These are phyloP conservation scores for Drosophila prostipennis DNA, from an alignment of 2,888 invertebrate species.

Conservation along the genomic window DNA sequence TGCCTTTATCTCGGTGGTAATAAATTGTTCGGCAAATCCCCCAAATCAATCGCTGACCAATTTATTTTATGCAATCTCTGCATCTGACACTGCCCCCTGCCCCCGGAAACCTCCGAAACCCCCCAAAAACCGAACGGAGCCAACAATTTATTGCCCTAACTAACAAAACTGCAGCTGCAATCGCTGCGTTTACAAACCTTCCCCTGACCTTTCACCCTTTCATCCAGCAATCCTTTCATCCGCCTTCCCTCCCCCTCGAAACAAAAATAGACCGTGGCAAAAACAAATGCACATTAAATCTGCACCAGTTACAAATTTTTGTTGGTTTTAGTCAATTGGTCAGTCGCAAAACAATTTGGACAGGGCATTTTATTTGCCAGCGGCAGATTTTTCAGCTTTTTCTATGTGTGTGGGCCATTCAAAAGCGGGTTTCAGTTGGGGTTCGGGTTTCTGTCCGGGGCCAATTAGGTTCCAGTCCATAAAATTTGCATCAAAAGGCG, in stretches of 20 bases:
- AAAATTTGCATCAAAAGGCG: constrained; percentile 61
- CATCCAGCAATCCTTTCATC: no score
- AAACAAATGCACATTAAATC: constrained; percentile 65
- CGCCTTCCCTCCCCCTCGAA: background rate
- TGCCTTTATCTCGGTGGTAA: constrained; percentile 48
- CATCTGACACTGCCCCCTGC: constrained; percentile 42
- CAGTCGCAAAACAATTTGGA: constrained; percentile 70
- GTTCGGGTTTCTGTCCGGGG: constrained; percentile 23
- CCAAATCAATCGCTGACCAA: constrained; percentile 65
- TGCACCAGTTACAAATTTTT: constrained; percentile 40
- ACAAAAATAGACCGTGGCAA: constrained; percentile 38
- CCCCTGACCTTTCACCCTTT: background rate
- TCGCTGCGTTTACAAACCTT: constrained; percentile 31
- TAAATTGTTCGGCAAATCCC: constrained; percentile 55
- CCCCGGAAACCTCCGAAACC: background rate
- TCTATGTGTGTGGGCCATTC: constrained; percentile 8
- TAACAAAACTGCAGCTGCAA: constrained; percentile 60
- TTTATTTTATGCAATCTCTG: constrained; percentile 62
- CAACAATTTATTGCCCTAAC: constrained; percentile 62
- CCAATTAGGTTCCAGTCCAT: constrained; percentile 73
- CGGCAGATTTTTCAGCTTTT: constrained; percentile 29
- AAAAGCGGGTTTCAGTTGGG: constrained; percentile 3
- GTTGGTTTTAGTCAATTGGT: constrained; percentile 66
- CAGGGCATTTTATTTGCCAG: constrained; percentile 57
- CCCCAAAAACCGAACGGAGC: constrained; percentile 5